Base-by-base conservation (phyloP, 2,113 vertebrate genomes). In the Apodemus speciosus region DNA sequence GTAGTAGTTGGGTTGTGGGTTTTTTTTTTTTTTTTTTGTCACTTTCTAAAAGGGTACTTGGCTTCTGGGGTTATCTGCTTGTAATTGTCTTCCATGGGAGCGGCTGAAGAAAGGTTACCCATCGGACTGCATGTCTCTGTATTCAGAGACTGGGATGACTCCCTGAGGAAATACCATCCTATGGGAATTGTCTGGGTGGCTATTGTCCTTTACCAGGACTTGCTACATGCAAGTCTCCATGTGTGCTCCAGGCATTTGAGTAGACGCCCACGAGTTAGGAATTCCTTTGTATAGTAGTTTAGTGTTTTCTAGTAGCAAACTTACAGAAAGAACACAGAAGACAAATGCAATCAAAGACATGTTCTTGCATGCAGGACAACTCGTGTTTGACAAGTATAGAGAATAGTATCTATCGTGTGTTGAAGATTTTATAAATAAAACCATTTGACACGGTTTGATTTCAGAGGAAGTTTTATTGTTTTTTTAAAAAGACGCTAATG, bases 241-340 rank as follows among this genome's bases (percentile, higher is more conserved):
- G 60, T 88, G 40, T 94, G 58, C 18, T 92, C 49, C 27, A 79
- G 64, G 18, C 79, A n/a, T 9, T 73, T 88, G 30, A 51, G 56
- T 88, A 60, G 40, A 58, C 49, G 49, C 72, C 53, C 30, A 38
- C 10, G 1, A 60, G 68, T 60, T 60, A 53, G 68, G 68, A 72
- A 38, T 86, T 69, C 1, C 6, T 43, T 88, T 32, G 30, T 10
- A 18, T 32, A 49, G 14, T 11, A 11, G 97, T 98, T 98, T 98
- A 98, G 98, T 98, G 98, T 98, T 97, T 98, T 98, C 98, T 98
- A 98, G 98, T 98, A 98, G 97, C 98, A 98, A 98, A 98, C 98
- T 98, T 98, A 98, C 97, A 98, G 53, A 98, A 98, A 98, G 97
- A 98, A 98, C 98, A 98, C 30, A 58, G 9, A 56, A 56, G 14